Evolutionary conservation across 2,888 invertebrate species (phyloP), one percentile per base, ranked within the genome.

Genomic region (Molorchus minor): DNA sequence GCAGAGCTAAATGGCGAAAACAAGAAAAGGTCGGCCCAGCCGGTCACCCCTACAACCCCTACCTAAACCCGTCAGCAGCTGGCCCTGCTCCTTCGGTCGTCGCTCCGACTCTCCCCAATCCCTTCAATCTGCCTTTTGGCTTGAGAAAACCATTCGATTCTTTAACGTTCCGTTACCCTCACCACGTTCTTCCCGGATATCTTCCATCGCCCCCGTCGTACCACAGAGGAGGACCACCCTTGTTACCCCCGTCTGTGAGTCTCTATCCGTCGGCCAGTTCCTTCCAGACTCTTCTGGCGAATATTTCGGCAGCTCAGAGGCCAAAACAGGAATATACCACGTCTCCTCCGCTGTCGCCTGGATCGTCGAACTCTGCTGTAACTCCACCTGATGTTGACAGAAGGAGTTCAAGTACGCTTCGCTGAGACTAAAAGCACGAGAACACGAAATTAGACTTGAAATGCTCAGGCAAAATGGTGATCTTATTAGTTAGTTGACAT

Each of bases 1-100:
- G 94, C 1, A 85, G 94, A 35, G 94, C 94, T 43, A 95, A 95
- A 82, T 95, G 94, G 94, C 86, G 95, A 35, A 95, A 95, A 76
- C 94, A 94, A 76, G 94, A 94, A 81, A 94, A 94, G 81, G 94
- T 94, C 57, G 94, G 94, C 0, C 94, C 94, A 0, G 91, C 93
- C 74, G 93, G 87, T 1, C 94, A 94, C 79, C 94, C 94, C 0
- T 94, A 94, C 85, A 93, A 91, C 78, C 93, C 93, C 1, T 94
- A 93, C 80, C 79, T 92, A 65, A 85, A 88, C 45, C 86, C 88
- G 41, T 85, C 84, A n/a, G 83, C 80, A 41, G 84, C 87, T 33
- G 86, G 84, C 7, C 85, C 84, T 36, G 85, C 86, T 1, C 81
- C 83, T 33, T 87, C 91, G 0, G 89, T 91, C 2, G 85, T 85